These are phyloP conservation scores for Xenopus borealis DNA, from an alignment of 2,113 vertebrate genomes.

Conservation along the genomic window DNA sequence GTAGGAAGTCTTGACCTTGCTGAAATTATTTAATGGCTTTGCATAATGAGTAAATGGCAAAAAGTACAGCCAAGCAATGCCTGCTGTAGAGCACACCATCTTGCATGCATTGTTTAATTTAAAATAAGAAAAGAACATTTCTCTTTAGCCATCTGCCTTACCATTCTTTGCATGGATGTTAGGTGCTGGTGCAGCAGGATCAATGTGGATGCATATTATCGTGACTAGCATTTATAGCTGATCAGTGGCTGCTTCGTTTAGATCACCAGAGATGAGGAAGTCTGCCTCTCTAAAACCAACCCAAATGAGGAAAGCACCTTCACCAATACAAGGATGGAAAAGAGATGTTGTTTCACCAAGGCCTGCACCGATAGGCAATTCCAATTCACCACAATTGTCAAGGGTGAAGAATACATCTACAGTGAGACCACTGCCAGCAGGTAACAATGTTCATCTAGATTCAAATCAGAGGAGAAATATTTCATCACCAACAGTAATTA, in stretches of 20 bases:
- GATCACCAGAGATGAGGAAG: conserved; percentile 40
- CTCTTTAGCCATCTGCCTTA: conserved; percentile 1
- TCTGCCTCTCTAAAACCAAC: conserved; percentile 32
- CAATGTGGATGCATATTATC: conserved; percentile 39
- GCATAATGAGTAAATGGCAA: conserved; percentile 38
- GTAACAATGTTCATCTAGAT: conserved; percentile 23
- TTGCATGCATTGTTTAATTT: neutral
- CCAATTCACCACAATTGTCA: conserved; percentile 28
- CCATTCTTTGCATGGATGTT: conserved; percentile 29
- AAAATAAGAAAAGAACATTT: conserved; percentile 10
- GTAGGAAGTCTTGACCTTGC: conserved; percentile 45
- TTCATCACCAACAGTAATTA: neutral
- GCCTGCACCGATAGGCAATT: conserved; percentile 35
- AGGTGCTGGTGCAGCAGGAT: conserved; percentile 13
- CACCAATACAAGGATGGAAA: conserved; percentile 31
- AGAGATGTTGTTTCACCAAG: conserved; percentile 36
- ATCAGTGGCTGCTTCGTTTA: conserved; percentile 45
- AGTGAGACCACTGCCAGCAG: conserved; percentile 30
- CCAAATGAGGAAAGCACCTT: conserved; percentile 37
- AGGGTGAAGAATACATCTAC: conserved; percentile 21
- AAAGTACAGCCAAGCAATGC: conserved; percentile 28
- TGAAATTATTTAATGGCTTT: conserved; percentile 44
- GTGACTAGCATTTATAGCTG: conserved; percentile 38
- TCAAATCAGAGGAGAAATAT: conserved; percentile 17
- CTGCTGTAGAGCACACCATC: conserved; percentile 1